Evolutionary conservation across 2,888 invertebrate genomes (phyloP).

Genomic region (Leucophenga montana): DNA sequence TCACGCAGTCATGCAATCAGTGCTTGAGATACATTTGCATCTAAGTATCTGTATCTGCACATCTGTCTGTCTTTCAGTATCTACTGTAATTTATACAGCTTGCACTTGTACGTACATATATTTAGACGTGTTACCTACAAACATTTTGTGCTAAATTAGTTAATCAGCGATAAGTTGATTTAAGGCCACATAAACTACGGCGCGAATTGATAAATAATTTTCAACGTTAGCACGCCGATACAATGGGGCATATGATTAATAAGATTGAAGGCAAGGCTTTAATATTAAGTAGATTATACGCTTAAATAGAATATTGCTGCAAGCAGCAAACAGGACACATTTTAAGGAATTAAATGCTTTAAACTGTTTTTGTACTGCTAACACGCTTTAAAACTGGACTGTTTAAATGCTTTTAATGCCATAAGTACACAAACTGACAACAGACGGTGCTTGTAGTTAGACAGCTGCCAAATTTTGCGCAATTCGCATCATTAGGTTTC

Average conservation of each 20-base stretch:
- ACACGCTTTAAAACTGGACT: too few species aligned
- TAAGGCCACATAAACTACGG: conserved; percentile 12
- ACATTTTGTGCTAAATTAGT: conserved; percentile 46
- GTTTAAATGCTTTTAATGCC: too few species aligned
- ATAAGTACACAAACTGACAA: too few species aligned
- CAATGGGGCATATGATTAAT: conserved; percentile 7
- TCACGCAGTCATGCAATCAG: not conserved
- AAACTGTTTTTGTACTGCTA: too few species aligned
- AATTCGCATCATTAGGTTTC: too few species aligned
- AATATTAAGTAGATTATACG: too few species aligned
- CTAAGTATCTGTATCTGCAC: conserved; percentile 16
- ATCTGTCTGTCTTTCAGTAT: conserved; percentile 1
- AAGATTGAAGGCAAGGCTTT: not conserved
- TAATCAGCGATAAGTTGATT: conserved; percentile 42
- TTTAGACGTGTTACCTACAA: conserved; percentile 22
- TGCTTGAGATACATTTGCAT: conserved; percentile 15
- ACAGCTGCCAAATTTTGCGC: too few species aligned
- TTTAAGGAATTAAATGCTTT: too few species aligned
- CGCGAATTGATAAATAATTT: not conserved
- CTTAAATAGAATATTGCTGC: too few species aligned
- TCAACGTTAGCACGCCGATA: not conserved
- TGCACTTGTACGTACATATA: conserved; percentile 5
- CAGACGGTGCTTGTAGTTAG: too few species aligned
- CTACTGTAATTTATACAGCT: conserved; percentile 1
- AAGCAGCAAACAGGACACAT: too few species aligned